Conservation (phyloP, 2,113 vertebrate genomes). For the Sus scrofa region T2T-Sscrofa CM000812.6:283914001-283914500, state of each 20-base stretch:
- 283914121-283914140: background rate
- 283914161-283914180: background rate
- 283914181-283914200: too few relatives aligned
- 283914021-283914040: background rate
- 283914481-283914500: background rate
- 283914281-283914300: background rate
- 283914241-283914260: background rate
- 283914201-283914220: background rate
- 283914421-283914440: too few relatives aligned
- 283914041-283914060: background rate
- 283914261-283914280: background rate
- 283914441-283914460: background rate
- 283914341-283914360: background rate
- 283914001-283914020: background rate
- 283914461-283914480: background rate
- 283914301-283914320: background rate
- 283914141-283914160: background rate
- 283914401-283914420: background rate
- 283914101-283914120: background rate
- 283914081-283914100: rapidly evolving
- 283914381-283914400: background rate
- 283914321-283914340: background rate
- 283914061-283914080: background rate
- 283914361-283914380: background rate
- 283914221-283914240: background rate